Evolutionary conservation across 1,140 invertebrate genomes (phyloP), one percentile per base, ranked within the genome.

Genomic region (Euglossa dilemma): DNA sequence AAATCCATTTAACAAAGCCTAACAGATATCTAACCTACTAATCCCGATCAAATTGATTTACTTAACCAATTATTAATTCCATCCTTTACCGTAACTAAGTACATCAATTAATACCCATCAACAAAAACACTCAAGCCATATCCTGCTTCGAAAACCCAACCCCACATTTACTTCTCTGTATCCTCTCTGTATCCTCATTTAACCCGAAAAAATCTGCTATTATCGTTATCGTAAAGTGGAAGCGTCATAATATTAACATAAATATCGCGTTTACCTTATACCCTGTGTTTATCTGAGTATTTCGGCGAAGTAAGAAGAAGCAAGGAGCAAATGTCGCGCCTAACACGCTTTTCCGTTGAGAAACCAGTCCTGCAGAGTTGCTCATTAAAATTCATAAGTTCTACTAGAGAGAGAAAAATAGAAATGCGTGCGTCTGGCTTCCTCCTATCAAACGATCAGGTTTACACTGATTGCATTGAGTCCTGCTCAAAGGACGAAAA

Each of bases 301-400:
- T 67, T 67, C 23, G 64, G 64, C 47, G 4, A 47, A 9, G 16
- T 7, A 14, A n/a, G 36, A n/a, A 45, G 3, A 23, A 45, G 23
- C 2, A 23, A 67, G 12, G 23, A n/a, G 23, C 7, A 45, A 47
- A 28, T 45, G 63, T 28, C 23, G 16, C 7, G n/a, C 11, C 43
- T 8, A 36, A 23, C 54, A 50, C 43, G 70, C 54, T 70, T 79
- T 71, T 57, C 45, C 23, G 16, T 14, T 57, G 57, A 9, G n/a
- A 52, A 80, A 80, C 78, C 69, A 54, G 78, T 47, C 67, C 23
- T n/a, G n/a, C n/a, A n/a, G 6, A 8, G 8, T 4, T 36, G 36
- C 70, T 80, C 78, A 63, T 80, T 73, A 73, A 73, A 80, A 80
- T 80, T 80, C 78, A 80, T 80, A 52, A 80, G 69, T n/a, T 28